Conservation (phyloP, 2,888 invertebrate genomes). For the Caenorhabditis angaria region DNA sequence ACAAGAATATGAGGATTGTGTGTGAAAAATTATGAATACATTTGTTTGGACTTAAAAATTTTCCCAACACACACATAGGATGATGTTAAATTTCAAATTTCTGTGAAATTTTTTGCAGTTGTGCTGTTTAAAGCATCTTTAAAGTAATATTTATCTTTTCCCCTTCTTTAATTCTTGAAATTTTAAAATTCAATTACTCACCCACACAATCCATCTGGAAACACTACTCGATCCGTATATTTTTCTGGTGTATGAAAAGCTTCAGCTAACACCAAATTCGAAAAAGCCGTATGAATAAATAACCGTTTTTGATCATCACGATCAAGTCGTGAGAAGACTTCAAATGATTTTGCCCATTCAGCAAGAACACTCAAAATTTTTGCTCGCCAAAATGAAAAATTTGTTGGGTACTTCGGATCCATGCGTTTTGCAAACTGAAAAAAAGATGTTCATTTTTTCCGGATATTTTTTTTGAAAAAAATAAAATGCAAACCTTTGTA, state of each 20-base stretch:
- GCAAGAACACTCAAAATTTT: slow-evolving; percentile 68
- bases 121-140: neutral
- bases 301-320: slow-evolving; percentile 59
- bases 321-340: slow-evolving; percentile 56
- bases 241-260: slow-evolving; percentile 70
- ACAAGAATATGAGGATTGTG: too few species aligned
- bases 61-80: too few species aligned
- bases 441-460: neutral
- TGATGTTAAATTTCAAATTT: too few species aligned
- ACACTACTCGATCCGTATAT: slow-evolving; percentile 68
- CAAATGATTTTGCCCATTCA: slow-evolving; percentile 71
- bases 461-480: neutral
- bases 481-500: slow-evolving; percentile 31
- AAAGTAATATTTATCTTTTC: neutral
- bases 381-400: slow-evolving; percentile 70
- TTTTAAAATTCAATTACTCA: slow-evolving; percentile 12
- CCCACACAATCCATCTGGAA: slow-evolving; percentile 69
- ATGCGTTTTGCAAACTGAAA: slow-evolving; percentile 48
- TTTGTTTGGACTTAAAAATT: too few species aligned
- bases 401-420: slow-evolving; percentile 51
- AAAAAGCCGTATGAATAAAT: slow-evolving; percentile 66
- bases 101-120: too few species aligned
- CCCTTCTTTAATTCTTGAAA: neutral
- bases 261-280: slow-evolving; percentile 70
- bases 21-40: too few species aligned